Percentiles rank a stretch among this genome's conserved stretches.
These are phyloP conservation scores for Propithecus perrieri DNA, from an alignment of 2,797 vertebrate genomes.

Conservation along the genomic window DNA sequence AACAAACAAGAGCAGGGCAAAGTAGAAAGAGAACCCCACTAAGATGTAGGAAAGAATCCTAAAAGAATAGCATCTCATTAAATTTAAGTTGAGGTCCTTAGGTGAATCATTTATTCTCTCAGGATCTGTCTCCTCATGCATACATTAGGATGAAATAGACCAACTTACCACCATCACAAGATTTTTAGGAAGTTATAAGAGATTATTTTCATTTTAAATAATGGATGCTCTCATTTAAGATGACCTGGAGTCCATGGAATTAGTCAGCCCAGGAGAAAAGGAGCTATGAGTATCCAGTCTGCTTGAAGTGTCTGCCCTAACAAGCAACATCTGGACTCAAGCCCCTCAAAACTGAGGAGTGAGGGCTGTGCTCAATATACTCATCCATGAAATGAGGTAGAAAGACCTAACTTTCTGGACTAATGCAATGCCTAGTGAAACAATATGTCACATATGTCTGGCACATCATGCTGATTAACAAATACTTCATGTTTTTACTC, in stretches of 20 bases:
- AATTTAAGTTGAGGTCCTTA: background rate
- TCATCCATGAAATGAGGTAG: rapidly evolving
- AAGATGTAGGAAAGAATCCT: background rate
- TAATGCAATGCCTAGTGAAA: background rate
- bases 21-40: background rate
- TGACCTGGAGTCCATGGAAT: background rate
- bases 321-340: background rate
- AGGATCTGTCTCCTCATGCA: too few species aligned
- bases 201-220: background rate
- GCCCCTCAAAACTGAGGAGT: background rate
- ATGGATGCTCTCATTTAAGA: background rate
- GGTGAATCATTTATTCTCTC: background rate
- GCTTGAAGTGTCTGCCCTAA: background rate
- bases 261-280: background rate
- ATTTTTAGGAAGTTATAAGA: background rate
- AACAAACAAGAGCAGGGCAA: background rate
- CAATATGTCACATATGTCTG: background rate
- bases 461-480: background rate
- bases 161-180: rapidly evolving
- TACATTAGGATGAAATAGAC: background rate
- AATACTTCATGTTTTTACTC: background rate
- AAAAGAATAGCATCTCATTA: background rate
- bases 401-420: background rate
- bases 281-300: background rate
- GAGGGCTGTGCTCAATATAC: rapidly evolving